Base-by-base conservation (phyloP, 2,797 vertebrate species). In the Ctenosaura bakeri region DNA sequence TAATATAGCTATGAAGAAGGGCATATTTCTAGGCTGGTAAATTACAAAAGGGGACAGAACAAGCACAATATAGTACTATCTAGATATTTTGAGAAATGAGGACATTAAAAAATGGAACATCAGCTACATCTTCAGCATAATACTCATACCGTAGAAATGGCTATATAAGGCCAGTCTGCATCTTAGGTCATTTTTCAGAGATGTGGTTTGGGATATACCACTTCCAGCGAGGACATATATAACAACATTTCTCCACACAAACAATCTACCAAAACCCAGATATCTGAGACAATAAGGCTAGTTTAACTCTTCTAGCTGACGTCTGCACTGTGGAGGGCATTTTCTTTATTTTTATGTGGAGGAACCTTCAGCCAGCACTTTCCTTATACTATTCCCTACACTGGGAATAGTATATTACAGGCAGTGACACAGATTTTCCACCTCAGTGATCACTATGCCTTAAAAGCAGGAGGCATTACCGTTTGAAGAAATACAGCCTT, bases 81-180 rank as follows among this genome's bases (percentile, higher is more conserved):
- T 85, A 83, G 93, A 6, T 94, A 96, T 95, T 96, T 96, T 95
- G 93, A 95, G 96, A 95, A 96, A 96, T 0, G 83, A 90, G 96
- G 94, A 86, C 96, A 90, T 87, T 3, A 92, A 66, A 88, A 96
- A 95, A 94, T 89, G 88, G 96, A 96, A 87, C 95, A 90, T 89
- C 59, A 76, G 26, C 80, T 83, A 71, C 76, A 73, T 79, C 89
- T 93, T 87, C 79, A 94, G 83, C 0, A 0, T 88, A 89, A 56
- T 7, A 89, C 46, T 73, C 6, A 38, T 66, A 87, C 78, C 38
- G 24, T 3, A 38, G 91, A 77, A 82, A 83, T 66, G 88, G 52
- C 35, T 92, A 42, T 35, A 52, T 80, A 86, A 85, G 79, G 81
- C 6, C 50, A 10, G 64, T n/a, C 69, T 69, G 69, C 22, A 52